Evolutionary conservation across 2,797 vertebrate genomes (phyloP), one percentile per base, ranked within the genome.

Genomic region (Gila robusta): DNA sequence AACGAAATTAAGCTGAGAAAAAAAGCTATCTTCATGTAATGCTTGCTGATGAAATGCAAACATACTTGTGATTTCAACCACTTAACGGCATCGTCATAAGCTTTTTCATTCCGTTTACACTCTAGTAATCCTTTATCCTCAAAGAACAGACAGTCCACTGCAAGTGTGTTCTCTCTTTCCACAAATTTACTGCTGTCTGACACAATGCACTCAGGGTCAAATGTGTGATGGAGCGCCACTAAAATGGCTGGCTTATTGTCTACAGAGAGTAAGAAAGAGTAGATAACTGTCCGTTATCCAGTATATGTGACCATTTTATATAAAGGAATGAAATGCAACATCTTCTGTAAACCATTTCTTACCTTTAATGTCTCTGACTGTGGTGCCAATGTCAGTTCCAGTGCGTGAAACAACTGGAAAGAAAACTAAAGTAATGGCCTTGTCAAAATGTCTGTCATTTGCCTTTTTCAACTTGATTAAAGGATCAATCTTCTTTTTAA

Each of bases 211-310:
- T 87, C 78, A 62, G 59, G 9, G 16, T 87, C 16, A 70, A 81
- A 85, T 2, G 86, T 84, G 59, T 87, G 70, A 81, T 87, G 77
- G 32, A 87, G 77, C 12, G 76, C 86, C 82, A 87, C 77, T 19
- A 87, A 79, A 74, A 87, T 62, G 23, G 78, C 28, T 17, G 70
- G 70, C 39, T 69, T 84, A 21, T 10, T 23, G 0, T 23, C 52
- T 87, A 21, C 6, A 59, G 28, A 37, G 17, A 62, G 2, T 21
- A 71, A 72, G 4, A 35, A n/a, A 64, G 23, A 77, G 2, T 49
- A 64, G 0, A 37, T 39, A 1, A 35, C 1, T 47, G 32, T 56
- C 6, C 66, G 17, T 5, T 39, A 47, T 41, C 1, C 10, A 12
- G 14, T 47, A 62, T 49, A 16, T 32, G 2, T 47, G 12, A n/a